These are phyloP conservation scores for Python bivittatus DNA, from an alignment of 2,113 vertebrate species.

Conservation along the genomic window DNA sequence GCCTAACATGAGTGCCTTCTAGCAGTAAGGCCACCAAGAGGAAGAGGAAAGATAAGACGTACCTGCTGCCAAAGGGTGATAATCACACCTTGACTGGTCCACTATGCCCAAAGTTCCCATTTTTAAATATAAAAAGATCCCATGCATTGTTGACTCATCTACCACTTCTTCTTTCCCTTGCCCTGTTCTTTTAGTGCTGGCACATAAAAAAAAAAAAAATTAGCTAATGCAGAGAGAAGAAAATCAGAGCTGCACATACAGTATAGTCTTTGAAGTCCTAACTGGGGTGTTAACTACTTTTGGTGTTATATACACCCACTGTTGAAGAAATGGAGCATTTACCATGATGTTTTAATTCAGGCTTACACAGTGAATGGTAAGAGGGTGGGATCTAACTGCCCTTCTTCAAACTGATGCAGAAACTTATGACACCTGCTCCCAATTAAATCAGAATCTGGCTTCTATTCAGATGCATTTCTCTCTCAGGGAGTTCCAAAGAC, in stretches of 20 bases:
- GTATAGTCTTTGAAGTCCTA: neutral
- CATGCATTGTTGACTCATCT: neutral
- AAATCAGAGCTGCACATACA: neutral
- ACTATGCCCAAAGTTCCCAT: neutral
- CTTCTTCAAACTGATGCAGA: constrained; percentile 43
- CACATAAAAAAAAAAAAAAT: neutral
- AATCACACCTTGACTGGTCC: neutral
- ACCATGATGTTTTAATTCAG: neutral
- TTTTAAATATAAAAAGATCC: neutral
- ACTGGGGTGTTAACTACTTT: neutral
- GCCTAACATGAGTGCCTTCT: neutral
- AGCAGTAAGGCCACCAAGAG: neutral
- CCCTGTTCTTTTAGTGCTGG: neutral
- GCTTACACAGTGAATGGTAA: neutral
- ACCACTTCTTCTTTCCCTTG: neutral
- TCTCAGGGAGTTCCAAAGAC: constrained; percentile 33
- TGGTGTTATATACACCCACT: neutral
- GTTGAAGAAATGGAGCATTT: neutral
- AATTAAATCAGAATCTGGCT: constrained; percentile 57
- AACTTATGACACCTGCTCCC: constrained; percentile 27
- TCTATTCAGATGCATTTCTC: constrained; percentile 18
- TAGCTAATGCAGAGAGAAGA: neutral
- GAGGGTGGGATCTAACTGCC: neutral
- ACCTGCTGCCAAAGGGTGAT: neutral
- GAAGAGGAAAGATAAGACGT: neutral